Base-by-base conservation (phyloP, 2,888 invertebrate species). In the Mongoloraphidia duomilia region DNA sequence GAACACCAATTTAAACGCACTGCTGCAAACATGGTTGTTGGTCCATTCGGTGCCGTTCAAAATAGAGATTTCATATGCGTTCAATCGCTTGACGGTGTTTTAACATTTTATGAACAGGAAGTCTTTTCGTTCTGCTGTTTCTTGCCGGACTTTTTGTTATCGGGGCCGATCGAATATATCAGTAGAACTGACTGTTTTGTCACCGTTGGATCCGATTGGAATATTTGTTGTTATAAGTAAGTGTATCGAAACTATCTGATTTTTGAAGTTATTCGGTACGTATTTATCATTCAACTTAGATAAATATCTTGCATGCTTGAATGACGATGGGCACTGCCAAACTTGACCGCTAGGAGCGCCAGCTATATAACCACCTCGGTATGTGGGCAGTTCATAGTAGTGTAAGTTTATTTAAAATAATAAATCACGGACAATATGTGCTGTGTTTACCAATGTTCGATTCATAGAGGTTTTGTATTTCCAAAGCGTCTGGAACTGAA, bases 21-120 rank as follows among this genome's bases (percentile, higher is more conserved):
- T 51, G 84, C 93, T 0, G 83, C 79, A 59, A 82, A 82, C 59
- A 71, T 94, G 58, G 80, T 81, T 38, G 74, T 80, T 54, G 96
- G 95, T 1, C 77, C 86, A 3, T 96, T 96, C 68, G 94, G 94
- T 2, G 83, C 84, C 47, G 82, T 82, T 1, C 79, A 81, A 61
- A 80, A 82, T 2, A 74, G 89, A 60, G 93, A 95, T 65, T 90
- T 94, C 59, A 74, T 94, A 50, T 94, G 94, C 63, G 80, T 96
- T 14, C 91, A 92, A 63, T 88, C 88, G 35, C 68, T 95, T 58
- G 94, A 96, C 67, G 93, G 95, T 11, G 80, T 84, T 46, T 65
- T 96, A 13, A 81, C 84, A 49, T 87, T 97, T 63, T 95, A 84
- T 65, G 96, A 96, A 63, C 94, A 94, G 69, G 95, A 96, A 66